These are phyloP conservation scores for Agriopis leucophaearia DNA, from an alignment of 2,888 invertebrate genomes.

Conservation along the genomic window DNA sequence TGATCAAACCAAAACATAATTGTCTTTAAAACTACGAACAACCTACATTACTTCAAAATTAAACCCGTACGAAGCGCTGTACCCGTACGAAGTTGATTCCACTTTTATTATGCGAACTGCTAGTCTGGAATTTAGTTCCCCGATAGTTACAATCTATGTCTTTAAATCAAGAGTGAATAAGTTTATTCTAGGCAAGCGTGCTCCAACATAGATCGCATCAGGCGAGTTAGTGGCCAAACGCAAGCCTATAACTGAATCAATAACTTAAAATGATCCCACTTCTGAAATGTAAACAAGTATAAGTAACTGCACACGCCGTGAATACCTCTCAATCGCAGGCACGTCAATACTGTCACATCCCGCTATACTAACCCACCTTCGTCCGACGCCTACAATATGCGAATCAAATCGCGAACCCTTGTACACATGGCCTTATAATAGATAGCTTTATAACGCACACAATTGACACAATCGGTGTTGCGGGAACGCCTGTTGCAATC, in stretches of 20 bases:
- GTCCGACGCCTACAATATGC: conserved; percentile 48
- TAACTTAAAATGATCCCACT: background rate
- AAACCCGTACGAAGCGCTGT: too few relatives aligned
- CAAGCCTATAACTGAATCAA: background rate
- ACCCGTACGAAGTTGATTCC: too few relatives aligned
- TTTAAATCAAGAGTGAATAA: too few relatives aligned
- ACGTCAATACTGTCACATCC: conserved; percentile 42
- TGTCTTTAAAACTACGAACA: too few relatives aligned
- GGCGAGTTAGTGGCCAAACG: too few relatives aligned
- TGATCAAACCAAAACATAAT: too few relatives aligned
- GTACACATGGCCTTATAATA: conserved; percentile 45
- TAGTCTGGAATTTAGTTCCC: too few relatives aligned
- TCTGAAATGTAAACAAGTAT: background rate
- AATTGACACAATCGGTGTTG: conserved; percentile 69
- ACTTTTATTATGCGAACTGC: too few relatives aligned
- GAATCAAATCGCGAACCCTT: conserved; percentile 64
- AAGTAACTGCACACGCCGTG: conserved; percentile 35
- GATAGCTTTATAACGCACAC: conserved; percentile 44
- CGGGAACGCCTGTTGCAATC: conserved; percentile 60
- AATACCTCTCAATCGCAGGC: conserved; percentile 29
- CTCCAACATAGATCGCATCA: too few relatives aligned
- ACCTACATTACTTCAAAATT: too few relatives aligned
- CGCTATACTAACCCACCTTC: conserved; percentile 38
- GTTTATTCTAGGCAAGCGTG: too few relatives aligned
- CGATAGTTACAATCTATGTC: too few relatives aligned